Percentiles rank a stretch among this genome's conserved stretches.
Conservation (phyloP, 2,888 invertebrate species). For the Stenichneumon culpator region DNA sequence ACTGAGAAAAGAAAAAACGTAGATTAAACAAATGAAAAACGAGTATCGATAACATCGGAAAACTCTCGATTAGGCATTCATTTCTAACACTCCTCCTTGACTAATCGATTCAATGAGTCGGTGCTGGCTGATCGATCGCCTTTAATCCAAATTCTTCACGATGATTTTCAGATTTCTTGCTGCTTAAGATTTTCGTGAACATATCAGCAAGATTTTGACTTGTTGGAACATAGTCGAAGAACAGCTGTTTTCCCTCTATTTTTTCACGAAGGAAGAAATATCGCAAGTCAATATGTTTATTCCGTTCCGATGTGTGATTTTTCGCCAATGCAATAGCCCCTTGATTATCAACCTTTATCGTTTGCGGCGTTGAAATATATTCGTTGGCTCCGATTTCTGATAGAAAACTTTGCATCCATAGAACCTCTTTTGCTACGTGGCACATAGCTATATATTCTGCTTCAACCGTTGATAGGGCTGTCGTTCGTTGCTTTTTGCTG, state of each 20-base stretch:
- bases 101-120: not conserved
- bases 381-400: slow-evolving; percentile 22
- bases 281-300: not conserved
- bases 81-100: slow-evolving; percentile 31
- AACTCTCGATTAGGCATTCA: not conserved
- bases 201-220: slow-evolving; percentile 19
- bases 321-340: slow-evolving; percentile 18
- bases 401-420: slow-evolving; percentile 13
- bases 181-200: slow-evolving; percentile 8
- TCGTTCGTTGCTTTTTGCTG: slow-evolving; percentile 6
- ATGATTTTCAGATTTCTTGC: not conserved
- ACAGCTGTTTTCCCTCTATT: slow-evolving; percentile 6
- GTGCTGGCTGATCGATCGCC: not conserved
- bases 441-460: slow-evolving; percentile 19
- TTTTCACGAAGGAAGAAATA: not conserved
- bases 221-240: slow-evolving; percentile 14
- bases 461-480: slow-evolving; percentile 13
- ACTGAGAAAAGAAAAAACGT: no score
- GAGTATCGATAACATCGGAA: no score
- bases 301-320: not conserved
- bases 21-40: no score
- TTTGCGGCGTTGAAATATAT: slow-evolving; percentile 30
- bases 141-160: slow-evolving; percentile 3
- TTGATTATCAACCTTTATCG: slow-evolving; percentile 22
- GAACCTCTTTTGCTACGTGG: slow-evolving; percentile 6